These are phyloP conservation scores for Geodia barretti DNA, from an alignment of 37 sponge, comb jelly and placozoan genomes.

Conservation along the genomic window DNA sequence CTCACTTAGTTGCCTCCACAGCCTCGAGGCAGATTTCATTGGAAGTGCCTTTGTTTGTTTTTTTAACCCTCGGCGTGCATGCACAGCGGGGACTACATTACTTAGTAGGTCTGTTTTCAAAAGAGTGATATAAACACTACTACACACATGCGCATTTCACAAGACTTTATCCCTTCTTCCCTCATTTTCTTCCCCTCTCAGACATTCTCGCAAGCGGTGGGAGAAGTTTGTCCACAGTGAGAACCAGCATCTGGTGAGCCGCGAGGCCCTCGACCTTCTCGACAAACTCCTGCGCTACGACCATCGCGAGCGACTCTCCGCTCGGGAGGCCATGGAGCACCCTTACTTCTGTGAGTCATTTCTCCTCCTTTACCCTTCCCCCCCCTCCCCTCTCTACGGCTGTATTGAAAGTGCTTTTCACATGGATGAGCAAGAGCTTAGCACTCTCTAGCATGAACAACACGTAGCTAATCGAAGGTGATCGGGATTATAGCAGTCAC, in stretches of 20 bases:
- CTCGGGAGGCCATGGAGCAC: constrained; percentile 97
- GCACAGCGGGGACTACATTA: too few species aligned
- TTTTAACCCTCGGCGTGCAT: too few species aligned
- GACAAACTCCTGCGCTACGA: constrained; percentile 98
- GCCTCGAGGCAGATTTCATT: too few species aligned
- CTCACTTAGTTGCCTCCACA: too few species aligned
- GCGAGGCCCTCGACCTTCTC: constrained; percentile 92
- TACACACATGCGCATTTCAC: not conserved
- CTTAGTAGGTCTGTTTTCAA: too few species aligned
- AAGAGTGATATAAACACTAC: too few species aligned
- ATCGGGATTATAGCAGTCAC: too few species aligned
- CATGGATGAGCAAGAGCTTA: too few species aligned
- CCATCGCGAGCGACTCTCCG: constrained; percentile 95
- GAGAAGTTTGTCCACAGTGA: constrained; percentile 95
- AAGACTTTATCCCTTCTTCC: not conserved
- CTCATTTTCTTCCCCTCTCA: constrained; percentile 6
- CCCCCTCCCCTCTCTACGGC: not conserved
- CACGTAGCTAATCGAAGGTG: too few species aligned
- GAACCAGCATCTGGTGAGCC: constrained; percentile 95
- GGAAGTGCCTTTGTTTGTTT: too few species aligned
- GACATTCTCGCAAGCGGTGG: constrained; percentile 99
- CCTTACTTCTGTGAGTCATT: constrained; percentile 95
- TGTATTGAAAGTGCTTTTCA: too few species aligned
- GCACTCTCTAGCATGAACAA: too few species aligned
- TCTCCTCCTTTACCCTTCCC: not conserved